phyloP scores from a whole-genome alignment of 2,797 vertebrate species.

The Sebastes itinus region DNA sequence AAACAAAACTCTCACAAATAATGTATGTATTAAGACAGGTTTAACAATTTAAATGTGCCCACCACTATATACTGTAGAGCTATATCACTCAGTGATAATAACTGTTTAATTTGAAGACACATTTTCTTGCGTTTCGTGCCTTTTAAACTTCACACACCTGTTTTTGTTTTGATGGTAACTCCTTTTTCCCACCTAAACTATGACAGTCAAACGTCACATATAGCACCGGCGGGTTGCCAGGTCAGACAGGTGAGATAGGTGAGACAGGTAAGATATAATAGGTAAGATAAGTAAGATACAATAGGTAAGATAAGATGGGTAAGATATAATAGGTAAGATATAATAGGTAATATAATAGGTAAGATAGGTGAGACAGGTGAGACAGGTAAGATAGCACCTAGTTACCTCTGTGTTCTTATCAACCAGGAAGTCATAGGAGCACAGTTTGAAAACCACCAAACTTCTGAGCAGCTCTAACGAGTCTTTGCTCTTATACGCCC shows the following conservation, averaged over 20 bases:
- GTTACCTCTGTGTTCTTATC: slow-evolving; percentile 84
- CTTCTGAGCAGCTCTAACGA: slow-evolving; percentile 87
- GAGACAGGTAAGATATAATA: too few species aligned
- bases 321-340: too few species aligned
- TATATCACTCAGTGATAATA: background rate
- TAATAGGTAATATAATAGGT: too few species aligned
- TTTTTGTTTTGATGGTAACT: background rate
- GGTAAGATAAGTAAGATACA: too few species aligned
- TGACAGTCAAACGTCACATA: background rate
- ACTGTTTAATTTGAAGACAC: background rate
- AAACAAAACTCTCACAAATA: background rate
- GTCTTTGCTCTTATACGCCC: slow-evolving; percentile 90
- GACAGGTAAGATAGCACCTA: background rate
- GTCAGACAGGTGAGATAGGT: background rate
- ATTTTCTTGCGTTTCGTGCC: background rate
- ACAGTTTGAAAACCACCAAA: slow-evolving; percentile 91
- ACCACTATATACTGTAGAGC: background rate
- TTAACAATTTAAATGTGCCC: background rate
- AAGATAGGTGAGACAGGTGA: background rate
- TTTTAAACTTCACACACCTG: background rate
- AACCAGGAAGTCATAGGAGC: slow-evolving; percentile 86
- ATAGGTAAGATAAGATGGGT: too few species aligned
- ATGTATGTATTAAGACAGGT: background rate
- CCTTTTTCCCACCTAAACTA: background rate
- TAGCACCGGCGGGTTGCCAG: background rate